Percentiles rank a stretch among this genome's conserved stretches.
These are phyloP conservation scores for Eilema depressum DNA, from an alignment of 2,888 invertebrate species.

Conservation along the genomic window DNA sequence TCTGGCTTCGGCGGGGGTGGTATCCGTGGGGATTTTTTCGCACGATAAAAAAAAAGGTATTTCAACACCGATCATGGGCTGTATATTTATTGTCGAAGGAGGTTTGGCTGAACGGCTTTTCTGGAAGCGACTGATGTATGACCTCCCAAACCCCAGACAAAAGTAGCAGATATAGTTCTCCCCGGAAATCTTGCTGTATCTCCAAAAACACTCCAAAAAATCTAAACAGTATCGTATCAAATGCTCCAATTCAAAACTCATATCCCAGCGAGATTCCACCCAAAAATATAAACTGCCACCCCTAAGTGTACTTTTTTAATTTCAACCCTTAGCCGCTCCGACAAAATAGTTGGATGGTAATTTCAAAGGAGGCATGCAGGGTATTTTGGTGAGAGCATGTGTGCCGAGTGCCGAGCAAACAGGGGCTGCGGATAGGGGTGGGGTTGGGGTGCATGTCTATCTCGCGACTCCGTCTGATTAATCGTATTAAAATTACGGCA, in stretches of 20 bases:
- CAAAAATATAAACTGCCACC: conserved; percentile 25
- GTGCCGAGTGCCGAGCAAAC: conserved; percentile 16
- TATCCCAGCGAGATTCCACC: conserved; percentile 24
- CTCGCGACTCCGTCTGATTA: conserved; percentile 16
- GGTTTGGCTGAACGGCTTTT: too few species aligned
- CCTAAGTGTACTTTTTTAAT: conserved; percentile 47
- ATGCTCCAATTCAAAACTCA: not conserved
- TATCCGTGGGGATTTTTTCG: too few species aligned
- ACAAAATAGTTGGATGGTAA: conserved; percentile 57
- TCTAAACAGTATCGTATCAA: not conserved
- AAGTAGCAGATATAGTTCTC: too few species aligned
- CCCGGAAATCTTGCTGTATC: not conserved
- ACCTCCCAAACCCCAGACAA: too few species aligned
- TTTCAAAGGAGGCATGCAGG: conserved; percentile 56
- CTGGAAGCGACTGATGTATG: too few species aligned
- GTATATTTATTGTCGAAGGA: too few species aligned
- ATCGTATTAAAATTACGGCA: conserved; percentile 16
- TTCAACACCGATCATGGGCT: too few species aligned
- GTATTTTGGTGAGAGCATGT: conserved; percentile 34
- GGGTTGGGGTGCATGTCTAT: conserved; percentile 5
- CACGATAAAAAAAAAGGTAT: too few species aligned
- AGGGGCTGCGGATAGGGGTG: conserved; percentile 11
- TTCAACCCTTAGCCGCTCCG: conserved; percentile 39
- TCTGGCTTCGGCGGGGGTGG: too few species aligned
- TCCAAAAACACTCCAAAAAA: not conserved